Conservation (phyloP, 2,113 vertebrate species). For the Chrysemys picta region DNA sequence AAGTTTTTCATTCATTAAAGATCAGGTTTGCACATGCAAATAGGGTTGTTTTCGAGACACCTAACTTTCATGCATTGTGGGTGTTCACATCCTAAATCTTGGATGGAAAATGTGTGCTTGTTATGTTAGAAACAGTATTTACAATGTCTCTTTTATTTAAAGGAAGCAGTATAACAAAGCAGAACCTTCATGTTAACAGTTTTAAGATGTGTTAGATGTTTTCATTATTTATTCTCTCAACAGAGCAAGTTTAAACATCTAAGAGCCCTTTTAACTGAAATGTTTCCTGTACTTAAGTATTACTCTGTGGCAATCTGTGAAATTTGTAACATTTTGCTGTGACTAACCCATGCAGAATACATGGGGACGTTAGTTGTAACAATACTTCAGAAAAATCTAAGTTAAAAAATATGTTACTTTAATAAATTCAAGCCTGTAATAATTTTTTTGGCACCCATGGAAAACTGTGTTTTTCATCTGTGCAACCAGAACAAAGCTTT, state of each 20-base stretch:
- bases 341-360: background rate
- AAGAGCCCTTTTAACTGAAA: background rate
- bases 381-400: background rate
- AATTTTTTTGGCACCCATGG: background rate
- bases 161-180: background rate
- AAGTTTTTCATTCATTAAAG: background rate
- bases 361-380: background rate
- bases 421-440: background rate
- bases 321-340: background rate
- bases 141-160: background rate
- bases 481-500: background rate
- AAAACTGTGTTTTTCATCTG: background rate
- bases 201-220: background rate
- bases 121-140: background rate
- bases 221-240: background rate
- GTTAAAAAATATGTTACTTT: background rate
- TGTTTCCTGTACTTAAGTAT: background rate
- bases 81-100: background rate
- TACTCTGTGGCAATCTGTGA: background rate
- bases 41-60: fast-evolving
- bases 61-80: background rate
- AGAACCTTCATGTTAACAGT: background rate
- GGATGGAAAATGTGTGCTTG: background rate
- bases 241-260: background rate
- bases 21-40: background rate